Conservation (phyloP, 2,888 invertebrate species). For the Heteromurus nitidus region DNA sequence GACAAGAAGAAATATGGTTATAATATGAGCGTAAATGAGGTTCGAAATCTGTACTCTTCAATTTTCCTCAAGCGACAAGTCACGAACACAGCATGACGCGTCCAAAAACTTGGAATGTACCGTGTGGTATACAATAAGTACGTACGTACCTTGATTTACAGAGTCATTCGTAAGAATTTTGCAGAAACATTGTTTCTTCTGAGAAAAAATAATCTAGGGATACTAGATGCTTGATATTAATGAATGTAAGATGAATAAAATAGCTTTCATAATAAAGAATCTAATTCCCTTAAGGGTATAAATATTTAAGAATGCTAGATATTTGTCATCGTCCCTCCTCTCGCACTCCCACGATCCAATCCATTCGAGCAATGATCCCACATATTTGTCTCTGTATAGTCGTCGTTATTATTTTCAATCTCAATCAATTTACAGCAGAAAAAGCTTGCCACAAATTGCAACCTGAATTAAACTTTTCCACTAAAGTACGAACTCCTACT, state of each 20-base stretch:
- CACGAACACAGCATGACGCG: conserved; percentile 29
- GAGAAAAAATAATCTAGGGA: no score
- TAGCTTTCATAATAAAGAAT: no score
- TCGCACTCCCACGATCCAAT: background rate
- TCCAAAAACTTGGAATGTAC: no score
- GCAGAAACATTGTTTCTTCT: no score
- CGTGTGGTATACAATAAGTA: no score
- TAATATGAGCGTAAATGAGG: conserved; percentile 34
- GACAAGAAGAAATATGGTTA: conserved; percentile 27
- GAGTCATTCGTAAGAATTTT: no score
- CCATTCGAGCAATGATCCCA: no score
- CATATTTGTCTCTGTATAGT: background rate
- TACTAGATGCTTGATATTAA: no score
- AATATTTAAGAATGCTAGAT: no score
- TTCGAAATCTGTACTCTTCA: conserved; percentile 52
- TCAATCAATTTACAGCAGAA: conserved; percentile 32
- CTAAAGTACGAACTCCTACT: conserved; percentile 32
- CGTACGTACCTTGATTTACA: no score
- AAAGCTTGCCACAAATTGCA: conserved; percentile 36
- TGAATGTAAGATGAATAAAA: no score
- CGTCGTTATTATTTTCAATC: background rate
- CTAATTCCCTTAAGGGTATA: no score
- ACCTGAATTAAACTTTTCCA: conserved; percentile 45
- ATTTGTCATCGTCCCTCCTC: background rate
- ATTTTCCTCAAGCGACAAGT: conserved; percentile 43